Conservation (phyloP, 2,888 invertebrate species). For the Limulus polyphemus region DNA sequence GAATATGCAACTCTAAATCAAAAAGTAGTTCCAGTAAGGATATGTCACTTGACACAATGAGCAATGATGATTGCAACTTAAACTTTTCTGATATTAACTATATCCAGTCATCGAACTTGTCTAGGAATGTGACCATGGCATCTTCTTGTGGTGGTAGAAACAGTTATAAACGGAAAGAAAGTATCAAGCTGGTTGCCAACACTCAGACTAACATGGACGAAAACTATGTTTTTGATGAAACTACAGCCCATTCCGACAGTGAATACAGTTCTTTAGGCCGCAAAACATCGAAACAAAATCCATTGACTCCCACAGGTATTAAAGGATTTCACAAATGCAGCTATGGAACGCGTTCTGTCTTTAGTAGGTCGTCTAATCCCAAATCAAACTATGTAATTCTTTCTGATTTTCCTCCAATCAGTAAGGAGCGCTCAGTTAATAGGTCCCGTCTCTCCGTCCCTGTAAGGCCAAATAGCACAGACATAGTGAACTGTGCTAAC, state of each 20-base stretch:
- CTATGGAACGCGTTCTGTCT: background rate
- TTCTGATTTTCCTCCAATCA: background rate
- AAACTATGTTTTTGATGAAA: slow-evolving; percentile 7
- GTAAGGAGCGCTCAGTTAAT: background rate
- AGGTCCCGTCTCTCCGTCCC: background rate
- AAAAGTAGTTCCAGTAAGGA: no score
- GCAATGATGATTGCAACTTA: no score
- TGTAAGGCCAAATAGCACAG: background rate
- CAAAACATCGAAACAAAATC: no score
- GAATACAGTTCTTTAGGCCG: background rate
- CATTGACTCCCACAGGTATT: background rate
- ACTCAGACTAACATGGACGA: slow-evolving; percentile 60
- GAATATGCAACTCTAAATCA: no score
- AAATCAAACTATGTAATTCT: slow-evolving; percentile 1
- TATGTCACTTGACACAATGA: no score
- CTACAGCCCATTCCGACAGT: background rate
- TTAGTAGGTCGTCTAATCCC: background rate
- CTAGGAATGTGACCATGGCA: no score
- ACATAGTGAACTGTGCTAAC: background rate
- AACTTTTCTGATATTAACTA: no score
- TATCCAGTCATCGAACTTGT: no score
- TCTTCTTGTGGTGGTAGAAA: no score
- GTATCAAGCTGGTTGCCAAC: slow-evolving; percentile 72
- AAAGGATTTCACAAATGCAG: no score
- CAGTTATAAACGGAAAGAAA: slow-evolving; percentile 41